Evolutionary conservation across 1,140 invertebrate species (phyloP).

Genomic region (Metaphire vulgaris): DNA sequence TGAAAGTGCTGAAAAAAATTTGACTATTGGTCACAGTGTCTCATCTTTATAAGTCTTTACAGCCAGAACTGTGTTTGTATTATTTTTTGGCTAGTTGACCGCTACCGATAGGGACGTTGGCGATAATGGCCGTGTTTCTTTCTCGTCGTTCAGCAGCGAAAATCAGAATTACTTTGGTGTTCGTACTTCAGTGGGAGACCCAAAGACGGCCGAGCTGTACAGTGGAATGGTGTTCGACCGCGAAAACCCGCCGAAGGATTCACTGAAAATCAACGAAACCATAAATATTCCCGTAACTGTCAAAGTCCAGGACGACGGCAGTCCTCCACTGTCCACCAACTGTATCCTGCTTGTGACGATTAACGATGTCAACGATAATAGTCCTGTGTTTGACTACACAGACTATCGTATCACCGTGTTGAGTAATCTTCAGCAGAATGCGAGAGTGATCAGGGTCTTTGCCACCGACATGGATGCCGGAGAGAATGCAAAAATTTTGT

Average conservation of each 20-base stretch:
- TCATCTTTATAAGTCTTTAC: no score
- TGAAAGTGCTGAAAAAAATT: no score
- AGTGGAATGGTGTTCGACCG: not conserved
- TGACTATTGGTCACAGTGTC: no score
- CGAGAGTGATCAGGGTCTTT: constrained; percentile 21
- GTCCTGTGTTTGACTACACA: constrained; percentile 22
- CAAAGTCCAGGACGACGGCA: constrained; percentile 18
- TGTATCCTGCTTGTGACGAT: constrained; percentile 30
- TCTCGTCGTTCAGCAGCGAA: no score
- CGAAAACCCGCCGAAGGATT: not conserved
- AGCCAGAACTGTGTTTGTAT: no score
- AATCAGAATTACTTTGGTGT: constrained; percentile 8
- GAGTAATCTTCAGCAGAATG: not conserved
- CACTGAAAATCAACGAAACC: constrained; percentile 14
- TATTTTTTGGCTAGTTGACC: no score
- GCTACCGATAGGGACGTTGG: no score
- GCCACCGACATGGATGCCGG: constrained; percentile 24
- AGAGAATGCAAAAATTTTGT: constrained; percentile 21
- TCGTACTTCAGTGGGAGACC: not conserved
- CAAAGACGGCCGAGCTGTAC: not conserved
- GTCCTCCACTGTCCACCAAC: constrained; percentile 17
- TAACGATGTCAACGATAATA: constrained; percentile 24
- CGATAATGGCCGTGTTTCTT: no score
- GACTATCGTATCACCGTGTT: constrained; percentile 3
- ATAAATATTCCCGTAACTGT: constrained; percentile 23